phyloP scores from a whole-genome alignment of 2,888 invertebrate genomes.

The Drosophila borborema region DNA sequence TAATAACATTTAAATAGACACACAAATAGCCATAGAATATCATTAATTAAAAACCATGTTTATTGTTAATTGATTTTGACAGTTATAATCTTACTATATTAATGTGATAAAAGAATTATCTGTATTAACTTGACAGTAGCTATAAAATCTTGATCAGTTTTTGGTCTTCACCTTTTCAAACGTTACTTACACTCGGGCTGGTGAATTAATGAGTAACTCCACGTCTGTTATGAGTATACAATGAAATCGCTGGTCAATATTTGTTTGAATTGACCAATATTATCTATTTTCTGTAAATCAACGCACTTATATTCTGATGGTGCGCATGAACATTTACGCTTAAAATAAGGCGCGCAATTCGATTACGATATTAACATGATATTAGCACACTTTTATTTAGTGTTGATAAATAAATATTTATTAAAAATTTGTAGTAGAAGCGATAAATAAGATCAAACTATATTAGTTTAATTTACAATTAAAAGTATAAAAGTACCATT shows the following conservation, averaged over 20 bases:
- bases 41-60: slow-evolving; percentile 18
- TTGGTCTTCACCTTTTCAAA: too few relatives aligned
- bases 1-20: slow-evolving; percentile 90
- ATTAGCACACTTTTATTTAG: too few relatives aligned
- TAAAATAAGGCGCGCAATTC: background rate
- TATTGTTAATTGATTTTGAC: slow-evolving; percentile 16
- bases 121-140: background rate
- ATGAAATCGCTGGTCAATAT: slow-evolving; percentile 18
- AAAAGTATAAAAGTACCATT: too few relatives aligned
- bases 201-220: too few relatives aligned
- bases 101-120: background rate
- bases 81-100: background rate
- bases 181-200: slow-evolving; percentile 36
- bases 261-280: slow-evolving; percentile 37
- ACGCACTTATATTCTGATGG: slow-evolving; percentile 52
- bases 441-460: too few relatives aligned
- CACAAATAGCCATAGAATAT: slow-evolving; percentile 6
- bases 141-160: background rate
- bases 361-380: background rate
- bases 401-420: too few relatives aligned
- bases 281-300: slow-evolving; percentile 41
- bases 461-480: too few relatives aligned
- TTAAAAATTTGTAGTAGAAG: too few relatives aligned
- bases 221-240: too few relatives aligned
- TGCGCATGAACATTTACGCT: too few relatives aligned